These are phyloP conservation scores for Schizothorax lantsangensis DNA, from an alignment of 2,797 vertebrate genomes.

Conservation along the genomic window DNA sequence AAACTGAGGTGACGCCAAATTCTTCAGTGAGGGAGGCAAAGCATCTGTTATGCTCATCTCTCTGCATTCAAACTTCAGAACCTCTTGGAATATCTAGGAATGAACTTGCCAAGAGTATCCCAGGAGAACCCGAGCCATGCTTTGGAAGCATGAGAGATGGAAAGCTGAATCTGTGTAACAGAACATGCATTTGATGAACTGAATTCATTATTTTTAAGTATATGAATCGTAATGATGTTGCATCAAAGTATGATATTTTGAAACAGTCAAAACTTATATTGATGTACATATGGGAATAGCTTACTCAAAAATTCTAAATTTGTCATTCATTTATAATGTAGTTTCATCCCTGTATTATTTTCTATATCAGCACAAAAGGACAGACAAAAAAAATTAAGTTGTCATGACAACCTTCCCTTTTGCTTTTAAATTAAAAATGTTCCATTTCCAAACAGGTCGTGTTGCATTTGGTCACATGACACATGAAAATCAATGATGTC, in stretches of 20 bases:
- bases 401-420: neutral
- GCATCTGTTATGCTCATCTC: constrained; percentile 7
- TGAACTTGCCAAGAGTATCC: constrained; percentile 13
- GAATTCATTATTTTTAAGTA: neutral
- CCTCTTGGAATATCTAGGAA: constrained; percentile 14
- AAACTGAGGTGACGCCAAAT: constrained; percentile 27
- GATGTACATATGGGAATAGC: neutral
- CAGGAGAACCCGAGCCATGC: neutral
- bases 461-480: neutral
- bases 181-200: constrained; percentile 11
- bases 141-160: neutral
- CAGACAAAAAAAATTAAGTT: neutral
- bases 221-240: neutral
- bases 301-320: neutral
- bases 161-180: constrained; percentile 7
- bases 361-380: neutral
- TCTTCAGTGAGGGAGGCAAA: neutral
- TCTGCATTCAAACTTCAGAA: neutral
- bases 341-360: neutral
- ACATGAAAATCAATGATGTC: neutral
- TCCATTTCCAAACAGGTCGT: neutral
- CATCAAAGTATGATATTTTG: neutral
- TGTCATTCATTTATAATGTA: neutral
- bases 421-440: neutral
- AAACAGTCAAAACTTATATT: neutral